Base-by-base conservation (phyloP, 1,140 invertebrate species). In the Cydia fagiglandana region DNA sequence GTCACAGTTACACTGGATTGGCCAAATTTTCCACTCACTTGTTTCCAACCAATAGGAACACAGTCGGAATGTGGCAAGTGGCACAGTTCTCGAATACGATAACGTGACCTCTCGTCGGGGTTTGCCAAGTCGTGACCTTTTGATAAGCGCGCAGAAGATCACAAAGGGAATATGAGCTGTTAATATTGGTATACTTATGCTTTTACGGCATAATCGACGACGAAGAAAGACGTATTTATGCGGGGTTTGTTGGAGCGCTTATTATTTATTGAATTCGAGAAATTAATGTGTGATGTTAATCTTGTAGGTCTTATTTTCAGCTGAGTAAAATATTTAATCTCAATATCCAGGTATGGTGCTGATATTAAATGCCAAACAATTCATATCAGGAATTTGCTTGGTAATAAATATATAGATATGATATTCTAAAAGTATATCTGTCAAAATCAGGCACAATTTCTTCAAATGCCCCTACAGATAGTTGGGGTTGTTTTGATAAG, bases 81-180 rank as follows among this genome's bases (percentile, higher is more conserved):
- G 24, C 24, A 24, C 64, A 68, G 64, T 68, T 68, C 64, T n/a
- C 7, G 64, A 30, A 64, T 64, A 64, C 30, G 64, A 68, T 68
- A 68, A 38, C 53, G 53, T 56, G 64, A 68, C 64, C 15, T 68
- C 24, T 24, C 24, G 34, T 0, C 53, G 15, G 53, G 15, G 64
- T 68, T 68, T 68, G 64, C 64, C 64, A 68, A 68, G 64, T 68
- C 64, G 64, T 15, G 64, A 68, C 64, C 64, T 68, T 34, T n/a
- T n/a, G 28, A 68, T 68, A 68, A 34, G 30, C 64, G 15, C 53
- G 9, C 53, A 20, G 15, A 17, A n/a, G 15, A 56, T 56, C 15
- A 20, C 15, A 56, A 56, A 56, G 17, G 47, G n/a, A 56, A 56
- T 56, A 56, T 56, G 4, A 17, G n/a, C n/a, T 17, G n/a, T 7